These are phyloP conservation scores for Coleophora deauratella DNA, from an alignment of 2,888 invertebrate genomes.

Conservation along the genomic window DNA sequence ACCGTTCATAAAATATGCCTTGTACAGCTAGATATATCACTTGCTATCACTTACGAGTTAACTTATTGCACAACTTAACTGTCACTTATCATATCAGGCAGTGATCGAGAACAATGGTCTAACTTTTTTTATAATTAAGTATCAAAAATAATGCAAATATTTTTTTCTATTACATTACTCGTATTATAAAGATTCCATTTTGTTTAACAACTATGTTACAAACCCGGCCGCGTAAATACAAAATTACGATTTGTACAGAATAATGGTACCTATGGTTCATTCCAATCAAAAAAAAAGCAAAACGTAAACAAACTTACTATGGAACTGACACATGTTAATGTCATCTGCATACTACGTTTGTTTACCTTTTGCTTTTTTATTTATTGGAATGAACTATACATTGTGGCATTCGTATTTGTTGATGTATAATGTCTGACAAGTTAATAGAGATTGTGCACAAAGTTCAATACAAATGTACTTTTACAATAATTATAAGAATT, in stretches of 20 bases:
- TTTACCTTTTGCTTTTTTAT: too few species aligned
- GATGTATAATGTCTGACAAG: not conserved
- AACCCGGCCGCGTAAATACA: constrained; percentile 25
- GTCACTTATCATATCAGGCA: not conserved
- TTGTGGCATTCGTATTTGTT: too few species aligned
- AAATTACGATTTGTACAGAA: not conserved
- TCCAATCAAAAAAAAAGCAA: too few species aligned
- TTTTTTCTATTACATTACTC: constrained; percentile 24
- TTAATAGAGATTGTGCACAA: not conserved
- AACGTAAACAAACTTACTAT: too few species aligned
- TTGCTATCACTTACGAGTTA: constrained; percentile 25
- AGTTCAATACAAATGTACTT: not conserved
- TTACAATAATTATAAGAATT: too few species aligned
- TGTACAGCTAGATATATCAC: constrained; percentile 1
- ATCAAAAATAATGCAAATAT: constrained; percentile 56
- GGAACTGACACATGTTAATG: too few species aligned
- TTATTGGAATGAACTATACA: too few species aligned
- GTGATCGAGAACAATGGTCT: constrained; percentile 2
- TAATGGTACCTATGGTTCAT: too few species aligned
- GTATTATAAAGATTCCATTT: constrained; percentile 27
- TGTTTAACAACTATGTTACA: constrained; percentile 34
- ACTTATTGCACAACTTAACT: constrained; percentile 4
- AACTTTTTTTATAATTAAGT: constrained; percentile 39
- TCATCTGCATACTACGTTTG: too few species aligned
- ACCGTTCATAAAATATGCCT: not conserved